Conservation (phyloP, 2,797 vertebrate species). For the Hapalemur alaotrensis region DNA sequence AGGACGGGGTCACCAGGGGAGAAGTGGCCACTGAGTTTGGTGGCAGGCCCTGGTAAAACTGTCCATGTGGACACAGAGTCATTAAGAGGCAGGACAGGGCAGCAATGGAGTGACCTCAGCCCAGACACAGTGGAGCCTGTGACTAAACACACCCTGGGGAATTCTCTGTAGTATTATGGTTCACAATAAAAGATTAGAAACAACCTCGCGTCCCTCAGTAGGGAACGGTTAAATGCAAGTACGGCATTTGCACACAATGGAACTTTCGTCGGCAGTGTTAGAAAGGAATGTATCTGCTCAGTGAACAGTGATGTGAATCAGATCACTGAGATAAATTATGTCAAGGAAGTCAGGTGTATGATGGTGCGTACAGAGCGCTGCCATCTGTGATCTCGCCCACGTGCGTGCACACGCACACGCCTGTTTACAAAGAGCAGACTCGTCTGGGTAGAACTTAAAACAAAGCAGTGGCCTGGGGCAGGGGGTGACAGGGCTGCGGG, state of each 20-base stretch:
- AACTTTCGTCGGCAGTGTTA: too few species aligned
- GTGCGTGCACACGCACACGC: accelerated
- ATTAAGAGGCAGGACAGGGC: background rate
- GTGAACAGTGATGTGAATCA: background rate
- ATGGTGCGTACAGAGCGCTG: background rate
- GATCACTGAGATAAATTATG: background rate
- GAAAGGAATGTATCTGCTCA: background rate
- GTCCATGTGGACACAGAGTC: background rate
- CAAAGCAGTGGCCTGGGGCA: background rate
- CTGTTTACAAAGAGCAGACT: background rate
- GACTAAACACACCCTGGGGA: background rate
- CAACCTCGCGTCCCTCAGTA: background rate
- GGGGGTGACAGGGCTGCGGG: background rate
- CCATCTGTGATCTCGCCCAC: background rate
- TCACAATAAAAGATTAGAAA: background rate
- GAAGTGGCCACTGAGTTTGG: background rate
- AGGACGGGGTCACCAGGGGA: background rate
- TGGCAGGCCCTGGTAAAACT: background rate
- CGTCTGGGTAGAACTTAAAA: background rate
- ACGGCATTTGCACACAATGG: background rate
- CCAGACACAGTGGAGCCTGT: background rate
- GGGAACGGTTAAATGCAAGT: background rate
- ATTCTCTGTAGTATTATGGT: background rate
- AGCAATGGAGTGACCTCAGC: background rate
- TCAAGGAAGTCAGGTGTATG: background rate